Conservation (phyloP, 2,113 vertebrate species). For the Circaetus cinerascens region DNA sequence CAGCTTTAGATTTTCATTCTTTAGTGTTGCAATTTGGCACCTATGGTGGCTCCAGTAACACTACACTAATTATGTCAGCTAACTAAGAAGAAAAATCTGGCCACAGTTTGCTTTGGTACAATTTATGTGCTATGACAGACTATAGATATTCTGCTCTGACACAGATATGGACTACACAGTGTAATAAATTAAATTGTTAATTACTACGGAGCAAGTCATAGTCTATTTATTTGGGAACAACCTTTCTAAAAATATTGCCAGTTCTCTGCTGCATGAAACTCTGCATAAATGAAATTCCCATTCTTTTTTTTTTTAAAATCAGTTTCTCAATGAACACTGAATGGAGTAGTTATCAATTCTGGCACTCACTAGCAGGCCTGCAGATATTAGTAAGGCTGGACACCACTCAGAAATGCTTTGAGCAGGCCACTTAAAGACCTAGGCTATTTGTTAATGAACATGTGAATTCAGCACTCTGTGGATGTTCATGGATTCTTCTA, state of each 20-base stretch:
- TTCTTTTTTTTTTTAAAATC: not conserved
- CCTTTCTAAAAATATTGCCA: not conserved
- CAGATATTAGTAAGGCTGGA: not conserved
- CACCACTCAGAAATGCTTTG: not conserved
- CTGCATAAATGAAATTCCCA: not conserved
- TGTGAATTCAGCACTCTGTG: accelerated
- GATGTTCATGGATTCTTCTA: not conserved
- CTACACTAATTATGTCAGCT: not conserved
- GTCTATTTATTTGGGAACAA: not conserved
- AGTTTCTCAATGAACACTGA: not conserved
- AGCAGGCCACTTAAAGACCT: not conserved
- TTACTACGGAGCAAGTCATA: not conserved
- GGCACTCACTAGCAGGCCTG: not conserved
- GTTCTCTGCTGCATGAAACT: not conserved
- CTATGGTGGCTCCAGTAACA: not conserved
- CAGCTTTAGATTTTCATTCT: not conserved
- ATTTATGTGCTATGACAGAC: not conserved
- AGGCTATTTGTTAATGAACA: not conserved
- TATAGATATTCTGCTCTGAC: not conserved
- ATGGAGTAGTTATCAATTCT: not conserved
- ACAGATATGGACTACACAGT: not conserved
- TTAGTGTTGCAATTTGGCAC: not conserved
- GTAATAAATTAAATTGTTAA: not conserved
- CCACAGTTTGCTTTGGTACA: not conserved
- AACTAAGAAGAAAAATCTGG: not conserved